phyloP scores from a whole-genome alignment of 2,797 vertebrate genomes.

The Distichodus sexfasciatus region DNA sequence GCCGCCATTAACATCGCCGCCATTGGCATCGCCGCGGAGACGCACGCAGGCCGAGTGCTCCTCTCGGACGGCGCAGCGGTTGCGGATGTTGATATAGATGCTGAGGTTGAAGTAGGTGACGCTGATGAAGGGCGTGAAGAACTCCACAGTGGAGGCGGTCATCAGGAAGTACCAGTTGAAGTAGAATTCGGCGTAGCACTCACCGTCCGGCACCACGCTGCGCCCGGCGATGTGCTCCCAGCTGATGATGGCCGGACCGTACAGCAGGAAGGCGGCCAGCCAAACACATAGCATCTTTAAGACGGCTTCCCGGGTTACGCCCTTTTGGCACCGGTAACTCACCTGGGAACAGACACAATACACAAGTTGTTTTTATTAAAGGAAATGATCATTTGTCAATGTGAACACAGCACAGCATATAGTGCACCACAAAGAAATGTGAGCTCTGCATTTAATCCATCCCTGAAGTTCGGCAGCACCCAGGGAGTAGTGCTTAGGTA shows the following conservation, averaged over 20 bases:
- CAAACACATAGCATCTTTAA: slow-evolving; percentile 72
- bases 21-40: slow-evolving; percentile 54
- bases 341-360: slow-evolving; percentile 54
- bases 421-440: too few relatives aligned
- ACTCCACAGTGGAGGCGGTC: slow-evolving; percentile 74
- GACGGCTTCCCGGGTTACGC: slow-evolving; percentile 64
- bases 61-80: slow-evolving; percentile 59
- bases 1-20: too few relatives aligned
- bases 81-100: slow-evolving; percentile 77
- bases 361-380: too few relatives aligned
- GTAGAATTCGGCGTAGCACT: slow-evolving; percentile 77
- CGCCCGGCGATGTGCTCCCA: slow-evolving; percentile 71
- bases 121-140: slow-evolving; percentile 76
- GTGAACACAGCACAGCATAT: too few relatives aligned
- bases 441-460: too few relatives aligned
- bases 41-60: slow-evolving; percentile 50
- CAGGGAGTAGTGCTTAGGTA: too few relatives aligned
- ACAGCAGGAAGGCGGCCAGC: slow-evolving; percentile 75
- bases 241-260: slow-evolving; percentile 73
- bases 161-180: slow-evolving; percentile 79
- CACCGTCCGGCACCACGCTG: slow-evolving; percentile 65
- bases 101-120: slow-evolving; percentile 75
- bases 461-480: too few relatives aligned
- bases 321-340: slow-evolving; percentile 75
- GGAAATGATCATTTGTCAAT: too few relatives aligned